These are phyloP conservation scores for Onychorhynchus coronatus DNA, from an alignment of 2,113 vertebrate species.

Conservation along the genomic window DNA sequence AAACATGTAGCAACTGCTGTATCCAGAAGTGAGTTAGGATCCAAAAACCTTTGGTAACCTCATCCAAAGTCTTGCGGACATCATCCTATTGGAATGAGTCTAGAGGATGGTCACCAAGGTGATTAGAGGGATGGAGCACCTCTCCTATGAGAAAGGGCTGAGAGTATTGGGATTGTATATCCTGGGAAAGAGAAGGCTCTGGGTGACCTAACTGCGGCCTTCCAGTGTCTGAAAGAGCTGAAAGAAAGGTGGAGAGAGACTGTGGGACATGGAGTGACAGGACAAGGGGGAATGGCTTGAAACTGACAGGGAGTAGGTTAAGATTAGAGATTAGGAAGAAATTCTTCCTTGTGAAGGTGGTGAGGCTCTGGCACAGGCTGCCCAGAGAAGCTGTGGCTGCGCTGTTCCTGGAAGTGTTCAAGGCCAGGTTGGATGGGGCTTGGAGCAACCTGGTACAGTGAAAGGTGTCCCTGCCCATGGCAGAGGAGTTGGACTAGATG, in stretches of 20 bases:
- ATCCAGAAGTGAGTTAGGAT: neutral
- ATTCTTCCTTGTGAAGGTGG: neutral
- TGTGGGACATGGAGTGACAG: neutral
- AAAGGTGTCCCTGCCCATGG: neutral
- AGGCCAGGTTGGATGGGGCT: rapidly evolving
- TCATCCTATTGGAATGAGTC: neutral
- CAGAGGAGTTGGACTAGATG: neutral
- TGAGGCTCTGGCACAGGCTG: rapidly evolving
- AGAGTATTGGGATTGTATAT: neutral
- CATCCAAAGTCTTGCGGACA: neutral
- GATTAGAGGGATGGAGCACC: neutral
- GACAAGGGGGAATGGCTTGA: neutral
- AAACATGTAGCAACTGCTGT: neutral
- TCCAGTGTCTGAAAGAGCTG: neutral
- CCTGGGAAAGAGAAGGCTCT: neutral
- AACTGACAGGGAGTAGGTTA: neutral
- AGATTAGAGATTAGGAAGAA: neutral
- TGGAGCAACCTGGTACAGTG: rapidly evolving
- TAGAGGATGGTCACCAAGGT: neutral
- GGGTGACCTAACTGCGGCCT: too few relatives aligned
- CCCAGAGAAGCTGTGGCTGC: neutral
- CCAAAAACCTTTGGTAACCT: neutral
- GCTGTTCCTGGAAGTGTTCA: neutral
- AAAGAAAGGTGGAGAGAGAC: too few relatives aligned
- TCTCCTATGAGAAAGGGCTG: neutral